phyloP scores from a whole-genome alignment of 30 jellyfish, hydroid and myxozoan species.

The Pseudorhiza aurosa region DNA sequence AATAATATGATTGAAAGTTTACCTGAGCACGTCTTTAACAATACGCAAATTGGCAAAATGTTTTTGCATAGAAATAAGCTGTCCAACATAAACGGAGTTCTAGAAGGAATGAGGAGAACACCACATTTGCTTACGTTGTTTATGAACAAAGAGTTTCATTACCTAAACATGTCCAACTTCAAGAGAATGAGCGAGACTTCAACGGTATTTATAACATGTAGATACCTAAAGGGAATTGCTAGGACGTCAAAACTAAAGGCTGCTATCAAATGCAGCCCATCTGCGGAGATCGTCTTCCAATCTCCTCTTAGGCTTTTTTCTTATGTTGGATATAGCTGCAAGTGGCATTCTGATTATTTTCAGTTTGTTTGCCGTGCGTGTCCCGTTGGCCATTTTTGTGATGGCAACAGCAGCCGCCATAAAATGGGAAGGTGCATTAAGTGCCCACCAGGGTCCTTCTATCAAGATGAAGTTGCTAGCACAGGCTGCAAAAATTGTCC shows the following conservation, averaged over 20 bases:
- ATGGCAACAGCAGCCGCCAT: neutral
- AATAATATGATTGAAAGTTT: neutral
- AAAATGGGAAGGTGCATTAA: neutral
- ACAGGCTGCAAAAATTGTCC: conserved; percentile 37
- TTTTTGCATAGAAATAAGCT: neutral
- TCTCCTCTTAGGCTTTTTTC: neutral
- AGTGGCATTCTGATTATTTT: neutral
- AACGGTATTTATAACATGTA: neutral
- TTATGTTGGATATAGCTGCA: neutral
- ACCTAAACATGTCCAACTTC: neutral
- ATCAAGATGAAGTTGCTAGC: conserved; percentile 45
- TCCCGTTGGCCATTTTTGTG: conserved; percentile 14
- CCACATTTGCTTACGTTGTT: neutral
- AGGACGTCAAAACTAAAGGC: neutral
- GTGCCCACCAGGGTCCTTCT: conserved; percentile 54
- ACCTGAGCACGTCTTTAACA: neutral
- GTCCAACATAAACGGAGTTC: neutral
- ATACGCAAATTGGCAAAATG: neutral
- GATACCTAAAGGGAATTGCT: neutral
- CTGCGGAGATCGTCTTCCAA: neutral
- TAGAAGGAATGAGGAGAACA: neutral
- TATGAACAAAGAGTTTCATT: neutral
- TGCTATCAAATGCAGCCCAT: conserved; percentile 14
- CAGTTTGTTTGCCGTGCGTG: conserved; percentile 25
- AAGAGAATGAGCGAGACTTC: neutral